phyloP scores from a whole-genome alignment of 2,888 invertebrate genomes.

The Rhopalosiphum nymphaeae region DNA sequence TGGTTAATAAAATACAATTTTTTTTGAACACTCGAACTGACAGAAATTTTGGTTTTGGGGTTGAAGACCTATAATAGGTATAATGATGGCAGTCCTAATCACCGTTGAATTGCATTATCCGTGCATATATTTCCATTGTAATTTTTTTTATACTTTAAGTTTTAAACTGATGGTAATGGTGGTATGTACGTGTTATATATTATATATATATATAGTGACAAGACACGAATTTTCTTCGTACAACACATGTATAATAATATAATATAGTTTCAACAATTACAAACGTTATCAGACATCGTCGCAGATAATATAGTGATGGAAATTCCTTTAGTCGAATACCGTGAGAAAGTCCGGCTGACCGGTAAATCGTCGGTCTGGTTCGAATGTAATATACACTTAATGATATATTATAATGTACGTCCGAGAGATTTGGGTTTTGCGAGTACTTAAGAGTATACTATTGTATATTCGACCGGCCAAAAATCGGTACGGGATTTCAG shows the following conservation, averaged over 20 bases:
- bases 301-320: background rate
- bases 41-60: background rate
- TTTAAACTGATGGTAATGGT: background rate
- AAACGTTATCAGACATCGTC: conserved; percentile 3
- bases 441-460: background rate
- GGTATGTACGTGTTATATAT: background rate
- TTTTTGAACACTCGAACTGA: background rate
- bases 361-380: background rate
- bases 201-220: background rate
- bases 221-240: too few relatives aligned
- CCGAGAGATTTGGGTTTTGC: conserved; percentile 36
- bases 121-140: background rate
- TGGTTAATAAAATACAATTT: too few relatives aligned
- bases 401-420: conserved; percentile 16
- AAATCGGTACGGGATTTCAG: background rate
- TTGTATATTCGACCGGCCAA: background rate
- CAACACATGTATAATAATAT: too few relatives aligned
- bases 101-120: background rate
- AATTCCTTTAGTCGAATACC: background rate
- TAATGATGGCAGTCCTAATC: background rate
- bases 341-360: conserved; percentile 43
- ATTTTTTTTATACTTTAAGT: background rate
- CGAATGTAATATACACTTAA: conserved; percentile 14
- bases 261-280: background rate
- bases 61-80: background rate